Evolutionary conservation across 2,888 invertebrate genomes (phyloP), one percentile per base, ranked within the genome.

Genomic region (Xestia sexstrigata): DNA sequence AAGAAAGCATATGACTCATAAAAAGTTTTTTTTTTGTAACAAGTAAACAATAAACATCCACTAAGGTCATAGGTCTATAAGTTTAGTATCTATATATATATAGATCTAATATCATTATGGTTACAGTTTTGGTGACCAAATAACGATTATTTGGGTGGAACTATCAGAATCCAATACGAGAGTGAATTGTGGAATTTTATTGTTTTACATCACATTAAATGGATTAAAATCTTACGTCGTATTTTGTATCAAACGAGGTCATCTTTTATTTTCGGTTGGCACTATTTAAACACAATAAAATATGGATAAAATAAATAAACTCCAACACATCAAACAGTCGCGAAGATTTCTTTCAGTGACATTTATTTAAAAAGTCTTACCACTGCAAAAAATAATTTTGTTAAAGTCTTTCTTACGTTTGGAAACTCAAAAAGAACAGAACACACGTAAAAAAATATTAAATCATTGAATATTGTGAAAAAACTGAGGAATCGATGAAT

Each of bases 181-280:
- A 35, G 65, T 42, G 8, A n/a, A 49, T 23, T 55, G 23, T 49
- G 49, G 47, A 49, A 42, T 66, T 62, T 55, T 35, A 70, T 52
- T 26, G 60, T 52, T 78, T 71, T 47, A 23, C 11, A 78, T 66
- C 1, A 17, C 30, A 58, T 63, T 68, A 39, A 47, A 62, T 68
- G 60, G 26, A 60, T 1, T 66, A 72, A 58, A 62, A 75, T 95
- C 97, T 97, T 94, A 97, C 97, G 92, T 97, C 97, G 88, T 97
- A 96, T 90, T 96, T 96, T 45, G 95, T 91, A 82, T 96, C 96
- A 88, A 96, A 96, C 42, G 95, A 93, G 55, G 95, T 94, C 96
- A 96, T 96, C 81, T 87, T 75, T 52, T 58, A 52, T 74, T 81
- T 79, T 80, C 73, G 70, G 72, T 78, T 71, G 74, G 71, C 78